Base-by-base conservation (phyloP, 1,140 invertebrate species). In the Zaprionus tsacasi region DNA sequence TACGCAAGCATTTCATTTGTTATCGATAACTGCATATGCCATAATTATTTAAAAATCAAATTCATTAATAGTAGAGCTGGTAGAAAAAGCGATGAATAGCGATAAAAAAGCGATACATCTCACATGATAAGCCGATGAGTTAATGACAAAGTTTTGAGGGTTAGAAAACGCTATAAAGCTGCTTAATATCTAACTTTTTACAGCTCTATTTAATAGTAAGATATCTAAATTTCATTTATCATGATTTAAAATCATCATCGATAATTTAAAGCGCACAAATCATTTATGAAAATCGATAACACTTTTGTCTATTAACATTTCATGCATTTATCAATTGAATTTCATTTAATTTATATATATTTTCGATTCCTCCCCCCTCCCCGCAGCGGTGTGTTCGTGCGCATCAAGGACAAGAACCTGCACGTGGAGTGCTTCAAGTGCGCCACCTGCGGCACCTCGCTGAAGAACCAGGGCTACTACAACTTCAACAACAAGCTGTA, bases 361-460 rank as follows among this genome's bases (percentile, higher is more conserved):
- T 50, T 10, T 50, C 8, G 40, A 12, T 48, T 35, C 40, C 10
- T 36, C n/a, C 35, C 73, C 4, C 38, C 21, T 2, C 12, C 25
- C 5, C 70, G 76, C 93, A 99, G 98, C 78, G 98, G 98, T 61
- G 98, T 99, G 40, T 99, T 98, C 94, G 98, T 98, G 45, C 96
- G 97, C 89, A 98, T 99, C 93, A 98, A 98, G 95, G 98, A 98
- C 79, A 98, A 98, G 93, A 98, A 98, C 91, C 94, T 99, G 66
- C 98, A 99, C 94, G 97, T 98, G 57, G 98, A 99, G 90, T 99
- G 98, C 93, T 99, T 99, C 95, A 98, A 98, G 93, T 99, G 98
- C 93, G 95, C 97, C 52, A 98, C 98, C 45, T 99, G 98, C 93
- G 98, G 98, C 74, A 95, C 97, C 35, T 98, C 98, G 11, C 93